Evolutionary conservation across 2,797 vertebrate genomes (phyloP).

Genomic region (Vultur gryphus): DNA sequence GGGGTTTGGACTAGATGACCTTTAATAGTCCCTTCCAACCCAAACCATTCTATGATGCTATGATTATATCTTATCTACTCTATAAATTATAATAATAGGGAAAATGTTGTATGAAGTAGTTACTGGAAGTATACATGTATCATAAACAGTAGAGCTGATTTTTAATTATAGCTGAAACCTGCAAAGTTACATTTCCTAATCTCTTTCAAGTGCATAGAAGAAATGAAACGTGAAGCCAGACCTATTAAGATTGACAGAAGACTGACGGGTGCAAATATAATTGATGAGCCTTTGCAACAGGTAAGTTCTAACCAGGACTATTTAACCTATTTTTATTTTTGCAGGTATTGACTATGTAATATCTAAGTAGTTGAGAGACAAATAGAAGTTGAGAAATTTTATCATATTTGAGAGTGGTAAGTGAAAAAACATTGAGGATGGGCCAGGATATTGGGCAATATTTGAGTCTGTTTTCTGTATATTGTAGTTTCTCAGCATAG

Average conservation of each 20-base stretch:
- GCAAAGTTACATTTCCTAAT: conserved; percentile 21
- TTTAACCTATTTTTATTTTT: neutral
- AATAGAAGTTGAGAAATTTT: neutral
- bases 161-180: neutral
- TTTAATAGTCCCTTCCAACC: neutral
- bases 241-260: conserved; percentile 95
- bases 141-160: neutral
- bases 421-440: neutral
- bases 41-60: neutral
- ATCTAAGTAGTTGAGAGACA: neutral
- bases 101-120: neutral
- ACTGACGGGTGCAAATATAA: conserved; percentile 95
- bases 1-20: neutral
- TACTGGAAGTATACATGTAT: neutral
- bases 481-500: neutral
- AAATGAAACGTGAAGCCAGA: conserved; percentile 92
- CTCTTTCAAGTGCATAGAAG: conserved; percentile 87
- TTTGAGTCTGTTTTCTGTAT: neutral
- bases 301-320: conserved; percentile 67
- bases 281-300: conserved; percentile 98
- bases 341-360: neutral
- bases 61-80: neutral
- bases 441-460: neutral
- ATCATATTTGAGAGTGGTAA: neutral
- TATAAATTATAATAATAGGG: neutral